Conservation (phyloP, 2,797 vertebrate genomes). For the Meda fulgida region DNA sequence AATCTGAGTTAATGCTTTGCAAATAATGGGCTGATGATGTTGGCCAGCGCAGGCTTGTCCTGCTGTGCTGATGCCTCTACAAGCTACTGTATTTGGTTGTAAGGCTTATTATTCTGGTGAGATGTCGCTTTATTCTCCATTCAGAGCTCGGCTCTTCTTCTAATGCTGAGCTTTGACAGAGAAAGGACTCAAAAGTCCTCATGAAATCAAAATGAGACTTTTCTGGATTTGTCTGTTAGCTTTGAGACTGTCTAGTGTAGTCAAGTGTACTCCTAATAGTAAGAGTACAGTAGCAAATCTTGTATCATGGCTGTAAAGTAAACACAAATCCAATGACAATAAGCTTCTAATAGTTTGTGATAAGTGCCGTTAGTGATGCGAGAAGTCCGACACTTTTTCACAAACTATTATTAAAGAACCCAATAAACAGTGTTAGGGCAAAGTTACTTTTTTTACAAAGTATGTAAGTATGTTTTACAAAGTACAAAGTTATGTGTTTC, state of each 20-base stretch:
- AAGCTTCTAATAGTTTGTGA: neutral
- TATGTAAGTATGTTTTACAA: too few relatives aligned
- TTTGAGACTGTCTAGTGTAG: neutral
- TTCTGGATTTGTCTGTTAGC: neutral
- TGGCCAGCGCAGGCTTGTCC: conserved; percentile 1
- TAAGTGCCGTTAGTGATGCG: neutral
- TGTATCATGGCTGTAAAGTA: neutral
- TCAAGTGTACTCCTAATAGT: neutral
- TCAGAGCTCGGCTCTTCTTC: neutral
- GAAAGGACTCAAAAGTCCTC: neutral
- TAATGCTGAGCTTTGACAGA: conserved; percentile 13
- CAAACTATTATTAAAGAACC: too few relatives aligned
- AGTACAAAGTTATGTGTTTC: too few relatives aligned
- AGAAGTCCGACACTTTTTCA: neutral
- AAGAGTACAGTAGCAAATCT: neutral
- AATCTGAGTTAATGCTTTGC: conserved; percentile 4
- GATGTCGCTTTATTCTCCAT: neutral
- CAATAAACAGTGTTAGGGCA: too few relatives aligned
- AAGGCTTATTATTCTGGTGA: conserved; percentile 1
- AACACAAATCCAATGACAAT: neutral
- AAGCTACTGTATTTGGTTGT: conserved; percentile 7
- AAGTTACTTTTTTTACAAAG: too few relatives aligned
- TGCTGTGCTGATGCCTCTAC: conserved; percentile 1
- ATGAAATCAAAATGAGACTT: neutral
- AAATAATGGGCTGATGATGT: conserved; percentile 13